Conservation (phyloP, 2,797 vertebrate species). For the Vespertilio murinus region DNA sequence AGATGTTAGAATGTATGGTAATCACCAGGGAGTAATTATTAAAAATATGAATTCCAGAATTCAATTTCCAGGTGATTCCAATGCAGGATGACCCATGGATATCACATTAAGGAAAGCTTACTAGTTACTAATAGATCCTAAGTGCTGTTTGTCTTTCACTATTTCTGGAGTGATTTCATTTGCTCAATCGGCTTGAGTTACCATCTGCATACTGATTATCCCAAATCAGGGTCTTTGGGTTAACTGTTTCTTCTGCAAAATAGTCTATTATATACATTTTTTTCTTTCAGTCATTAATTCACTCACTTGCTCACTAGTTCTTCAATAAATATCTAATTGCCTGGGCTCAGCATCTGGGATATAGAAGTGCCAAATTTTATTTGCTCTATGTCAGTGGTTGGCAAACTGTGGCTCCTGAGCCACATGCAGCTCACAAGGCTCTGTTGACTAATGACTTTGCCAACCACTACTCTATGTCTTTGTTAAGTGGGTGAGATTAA, state of each 20-base stretch:
- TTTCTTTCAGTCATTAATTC: not conserved
- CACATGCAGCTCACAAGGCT: too few species aligned
- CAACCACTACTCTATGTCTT: not conserved
- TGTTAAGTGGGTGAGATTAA: not conserved
- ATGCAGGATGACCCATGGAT: not conserved
- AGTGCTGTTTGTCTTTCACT: not conserved
- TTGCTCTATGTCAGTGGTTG: not conserved
- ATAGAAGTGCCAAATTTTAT: not conserved
- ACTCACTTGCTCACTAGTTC: not conserved
- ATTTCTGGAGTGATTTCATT: not conserved
- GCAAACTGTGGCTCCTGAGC: too few species aligned
- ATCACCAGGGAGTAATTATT: not conserved
- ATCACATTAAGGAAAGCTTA: not conserved
- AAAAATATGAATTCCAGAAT: not conserved
- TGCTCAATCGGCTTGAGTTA: not conserved
- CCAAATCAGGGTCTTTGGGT: not conserved
- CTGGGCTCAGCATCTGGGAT: not conserved
- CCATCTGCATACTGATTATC: not conserved
- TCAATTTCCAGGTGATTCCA: not conserved
- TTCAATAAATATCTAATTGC: not conserved
- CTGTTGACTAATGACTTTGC: too few species aligned
- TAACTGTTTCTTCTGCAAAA: not conserved
- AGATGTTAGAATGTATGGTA: not conserved
- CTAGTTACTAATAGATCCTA: not conserved
- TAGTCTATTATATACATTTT: not conserved